phyloP scores from a whole-genome alignment of 2,113 vertebrate genomes.

The Burhinus oedicnemus region DNA sequence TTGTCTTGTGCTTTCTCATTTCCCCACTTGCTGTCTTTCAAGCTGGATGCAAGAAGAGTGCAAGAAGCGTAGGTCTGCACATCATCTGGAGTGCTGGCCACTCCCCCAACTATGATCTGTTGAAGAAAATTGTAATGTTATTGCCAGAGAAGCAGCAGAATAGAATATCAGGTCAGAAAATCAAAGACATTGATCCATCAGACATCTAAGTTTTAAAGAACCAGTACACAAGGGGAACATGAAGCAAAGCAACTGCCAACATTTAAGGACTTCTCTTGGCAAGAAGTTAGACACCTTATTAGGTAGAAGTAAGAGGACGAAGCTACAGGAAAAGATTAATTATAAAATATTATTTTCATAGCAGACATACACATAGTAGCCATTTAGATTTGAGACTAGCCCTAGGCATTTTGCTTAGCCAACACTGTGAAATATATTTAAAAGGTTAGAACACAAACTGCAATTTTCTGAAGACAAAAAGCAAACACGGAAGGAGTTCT shows the following conservation, averaged over 20 bases:
- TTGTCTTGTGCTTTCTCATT: slow-evolving; percentile 49
- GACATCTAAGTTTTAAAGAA: neutral
- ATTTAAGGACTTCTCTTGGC: neutral
- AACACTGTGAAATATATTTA: neutral
- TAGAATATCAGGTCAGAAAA: neutral
- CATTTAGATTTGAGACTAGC: neutral
- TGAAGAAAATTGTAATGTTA: slow-evolving; percentile 33
- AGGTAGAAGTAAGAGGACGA: neutral
- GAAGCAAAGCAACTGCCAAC: neutral
- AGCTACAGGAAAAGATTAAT: neutral
- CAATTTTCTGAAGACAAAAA: neutral
- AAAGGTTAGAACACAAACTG: neutral
- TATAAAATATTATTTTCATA: neutral
- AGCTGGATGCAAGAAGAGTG: slow-evolving; percentile 87
- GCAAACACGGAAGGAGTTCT: neutral
- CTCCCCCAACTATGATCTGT: slow-evolving; percentile 92
- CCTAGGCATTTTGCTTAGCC: neutral
- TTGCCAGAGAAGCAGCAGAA: neutral
- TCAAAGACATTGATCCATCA: neutral
- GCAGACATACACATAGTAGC: neutral
- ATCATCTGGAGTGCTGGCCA: slow-evolving; percentile 89
- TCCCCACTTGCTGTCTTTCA: slow-evolving; percentile 53
- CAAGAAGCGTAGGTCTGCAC: slow-evolving; percentile 89
- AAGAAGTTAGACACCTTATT: neutral
- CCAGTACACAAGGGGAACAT: neutral